phyloP scores from a whole-genome alignment of 2,113 vertebrate species.

The Agapornis roseicollis region DNA sequence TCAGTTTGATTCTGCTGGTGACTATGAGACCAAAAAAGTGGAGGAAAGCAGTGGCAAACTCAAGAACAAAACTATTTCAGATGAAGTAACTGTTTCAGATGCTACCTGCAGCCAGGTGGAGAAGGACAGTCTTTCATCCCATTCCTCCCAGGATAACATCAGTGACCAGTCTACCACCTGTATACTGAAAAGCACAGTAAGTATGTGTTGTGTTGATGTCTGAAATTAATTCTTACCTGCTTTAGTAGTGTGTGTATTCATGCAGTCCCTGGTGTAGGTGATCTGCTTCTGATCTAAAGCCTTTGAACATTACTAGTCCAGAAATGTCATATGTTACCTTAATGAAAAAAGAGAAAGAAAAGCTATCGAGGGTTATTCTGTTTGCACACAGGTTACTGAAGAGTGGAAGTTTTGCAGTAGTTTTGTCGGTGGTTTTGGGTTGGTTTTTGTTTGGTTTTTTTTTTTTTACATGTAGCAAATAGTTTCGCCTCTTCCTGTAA shows the following conservation, averaged over 20 bases:
- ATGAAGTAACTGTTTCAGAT: neutral
- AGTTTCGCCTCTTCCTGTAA: neutral
- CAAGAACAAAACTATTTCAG: neutral
- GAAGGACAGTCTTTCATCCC: neutral
- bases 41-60: neutral
- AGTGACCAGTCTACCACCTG: neutral
- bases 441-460: no score
- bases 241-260: neutral
- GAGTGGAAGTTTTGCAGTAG: neutral
- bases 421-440: neutral
- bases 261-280: neutral
- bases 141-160: neutral
- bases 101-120: neutral
- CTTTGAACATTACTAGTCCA: neutral
- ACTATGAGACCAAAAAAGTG: neutral
- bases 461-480: neutral
- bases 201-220: neutral
- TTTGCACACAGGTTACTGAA: neutral
- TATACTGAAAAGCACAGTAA: slow-evolving; percentile 52
- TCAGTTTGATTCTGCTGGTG: slow-evolving; percentile 75
- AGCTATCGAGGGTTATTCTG: neutral
- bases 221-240: neutral
- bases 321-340: neutral
- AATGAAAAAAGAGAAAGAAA: neutral
- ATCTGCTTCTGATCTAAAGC: neutral